phyloP scores from a whole-genome alignment of 2,113 vertebrate genomes.

The Oreochromis tanganicae region DNA sequence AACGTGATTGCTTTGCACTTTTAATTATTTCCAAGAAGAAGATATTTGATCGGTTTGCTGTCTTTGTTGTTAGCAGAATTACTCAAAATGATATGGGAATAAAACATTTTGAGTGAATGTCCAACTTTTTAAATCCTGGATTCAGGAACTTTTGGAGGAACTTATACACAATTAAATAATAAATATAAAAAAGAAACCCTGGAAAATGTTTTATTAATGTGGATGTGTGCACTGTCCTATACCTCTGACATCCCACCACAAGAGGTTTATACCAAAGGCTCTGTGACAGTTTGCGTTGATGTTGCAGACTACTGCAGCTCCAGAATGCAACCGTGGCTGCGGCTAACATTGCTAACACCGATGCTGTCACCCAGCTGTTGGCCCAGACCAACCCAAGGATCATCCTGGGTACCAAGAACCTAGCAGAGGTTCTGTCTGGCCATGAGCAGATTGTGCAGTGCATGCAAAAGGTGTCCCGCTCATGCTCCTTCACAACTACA shows the following conservation, averaged over 20 bases:
- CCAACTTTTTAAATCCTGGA: neutral
- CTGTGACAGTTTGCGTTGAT: neutral
- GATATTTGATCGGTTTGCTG: neutral
- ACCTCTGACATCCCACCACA: neutral
- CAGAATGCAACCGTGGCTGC: neutral
- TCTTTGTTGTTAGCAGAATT: neutral
- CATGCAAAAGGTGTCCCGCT: neutral
- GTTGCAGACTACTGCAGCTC: neutral
- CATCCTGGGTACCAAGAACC: neutral
- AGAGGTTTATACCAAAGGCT: neutral
- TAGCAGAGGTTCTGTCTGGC: neutral
- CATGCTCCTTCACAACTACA: rapidly evolving
- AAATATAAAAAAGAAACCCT: neutral
- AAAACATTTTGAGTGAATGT: neutral
- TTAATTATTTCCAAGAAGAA: neutral
- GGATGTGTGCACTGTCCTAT: neutral
- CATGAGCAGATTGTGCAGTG: rapidly evolving
- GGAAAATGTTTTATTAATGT: neutral
- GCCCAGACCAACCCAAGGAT: neutral
- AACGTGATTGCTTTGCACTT: neutral
- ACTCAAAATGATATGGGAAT: neutral
- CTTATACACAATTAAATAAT: neutral
- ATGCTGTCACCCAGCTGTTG: neutral
- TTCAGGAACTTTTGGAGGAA: neutral
- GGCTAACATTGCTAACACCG: neutral